phyloP scores from a whole-genome alignment of 2,888 invertebrate species.

The Mesodorylaimus sp. region DNA sequence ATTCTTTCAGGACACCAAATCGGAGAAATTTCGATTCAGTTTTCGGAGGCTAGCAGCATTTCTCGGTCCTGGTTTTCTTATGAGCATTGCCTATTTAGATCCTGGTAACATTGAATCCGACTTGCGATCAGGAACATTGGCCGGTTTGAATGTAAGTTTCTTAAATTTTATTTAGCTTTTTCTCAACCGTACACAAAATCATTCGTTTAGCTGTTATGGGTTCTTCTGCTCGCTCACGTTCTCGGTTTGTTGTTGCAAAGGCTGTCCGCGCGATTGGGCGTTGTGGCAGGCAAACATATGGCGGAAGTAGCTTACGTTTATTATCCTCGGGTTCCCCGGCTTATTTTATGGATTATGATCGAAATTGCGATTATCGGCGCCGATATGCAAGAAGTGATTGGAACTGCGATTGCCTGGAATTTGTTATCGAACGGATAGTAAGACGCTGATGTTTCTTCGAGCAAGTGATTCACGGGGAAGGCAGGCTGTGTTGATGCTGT shows the following conservation, averaged over 20 bases:
- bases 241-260: slow-evolving; percentile 71
- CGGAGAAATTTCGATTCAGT: slow-evolving; percentile 44
- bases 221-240: slow-evolving; percentile 58
- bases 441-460: slow-evolving; percentile 32
- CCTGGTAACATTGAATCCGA: slow-evolving; percentile 83
- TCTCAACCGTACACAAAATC: no score
- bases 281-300: slow-evolving; percentile 52
- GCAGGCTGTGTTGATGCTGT: no score
- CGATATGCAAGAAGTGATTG: slow-evolving; percentile 81
- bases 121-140: slow-evolving; percentile 59
- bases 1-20: no score
- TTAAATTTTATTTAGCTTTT: slow-evolving; percentile 21
- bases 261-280: slow-evolving; percentile 53
- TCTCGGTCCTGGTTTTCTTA: slow-evolving; percentile 74
- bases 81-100: slow-evolving; percentile 79
- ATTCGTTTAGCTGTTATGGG: slow-evolving; percentile 52
- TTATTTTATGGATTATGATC: slow-evolving; percentile 69
- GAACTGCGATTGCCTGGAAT: slow-evolving; percentile 68
- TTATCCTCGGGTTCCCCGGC: slow-evolving; percentile 53
- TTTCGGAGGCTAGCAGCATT: slow-evolving; percentile 75
- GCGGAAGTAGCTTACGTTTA: slow-evolving; percentile 45
- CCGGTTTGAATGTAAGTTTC: slow-evolving; percentile 54
- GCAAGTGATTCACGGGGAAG: no score
- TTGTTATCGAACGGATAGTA: slow-evolving; percentile 57
- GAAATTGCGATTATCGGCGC: slow-evolving; percentile 77